phyloP scores from a whole-genome alignment of 64 coral and sea anemone species.

The Astreopora myriophthalma region DNA sequence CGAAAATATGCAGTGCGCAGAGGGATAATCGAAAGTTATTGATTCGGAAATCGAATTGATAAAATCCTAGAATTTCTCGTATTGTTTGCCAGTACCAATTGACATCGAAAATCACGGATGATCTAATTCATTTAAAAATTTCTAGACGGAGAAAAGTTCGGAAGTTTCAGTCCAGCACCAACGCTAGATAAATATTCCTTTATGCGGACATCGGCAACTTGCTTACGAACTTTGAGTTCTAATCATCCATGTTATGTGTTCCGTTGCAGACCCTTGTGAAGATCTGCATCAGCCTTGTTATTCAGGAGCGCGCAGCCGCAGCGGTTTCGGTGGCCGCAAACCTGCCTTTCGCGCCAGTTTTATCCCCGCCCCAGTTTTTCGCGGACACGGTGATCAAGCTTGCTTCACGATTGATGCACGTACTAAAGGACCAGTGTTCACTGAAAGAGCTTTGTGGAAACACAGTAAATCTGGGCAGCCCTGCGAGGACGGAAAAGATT shows the following conservation, averaged over 20 bases:
- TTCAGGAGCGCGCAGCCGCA: conserved; percentile 83
- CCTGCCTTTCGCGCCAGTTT: conserved; percentile 82
- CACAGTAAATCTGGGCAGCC: conserved; percentile 74
- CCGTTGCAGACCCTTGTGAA: conserved; percentile 76
- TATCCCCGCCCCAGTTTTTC: conserved; percentile 83
- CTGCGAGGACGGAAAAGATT: conserved; percentile 81
- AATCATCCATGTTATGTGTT: background rate
- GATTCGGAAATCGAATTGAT: too few species aligned
- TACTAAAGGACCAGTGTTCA: conserved; percentile 73
- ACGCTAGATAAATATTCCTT: too few species aligned
- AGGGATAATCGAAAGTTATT: too few species aligned
- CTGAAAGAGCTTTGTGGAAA: conserved; percentile 93
- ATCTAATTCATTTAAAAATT: too few species aligned
- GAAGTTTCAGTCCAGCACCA: too few species aligned
- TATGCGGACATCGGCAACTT: background rate
- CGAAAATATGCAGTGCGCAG: too few species aligned
- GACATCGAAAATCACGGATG: too few species aligned
- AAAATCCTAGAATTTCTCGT: too few species aligned
- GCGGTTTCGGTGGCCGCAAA: conserved; percentile 80
- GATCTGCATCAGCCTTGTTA: conserved; percentile 89
- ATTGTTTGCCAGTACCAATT: too few species aligned
- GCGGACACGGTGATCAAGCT: conserved; percentile 85
- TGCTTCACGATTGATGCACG: conserved; percentile 84
- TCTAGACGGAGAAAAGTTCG: too few species aligned
- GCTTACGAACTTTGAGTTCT: background rate